Evolutionary conservation across 1,140 invertebrate species (phyloP), one percentile per base, ranked within the genome.

Genomic region (Acromyrmex echinatior): DNA sequence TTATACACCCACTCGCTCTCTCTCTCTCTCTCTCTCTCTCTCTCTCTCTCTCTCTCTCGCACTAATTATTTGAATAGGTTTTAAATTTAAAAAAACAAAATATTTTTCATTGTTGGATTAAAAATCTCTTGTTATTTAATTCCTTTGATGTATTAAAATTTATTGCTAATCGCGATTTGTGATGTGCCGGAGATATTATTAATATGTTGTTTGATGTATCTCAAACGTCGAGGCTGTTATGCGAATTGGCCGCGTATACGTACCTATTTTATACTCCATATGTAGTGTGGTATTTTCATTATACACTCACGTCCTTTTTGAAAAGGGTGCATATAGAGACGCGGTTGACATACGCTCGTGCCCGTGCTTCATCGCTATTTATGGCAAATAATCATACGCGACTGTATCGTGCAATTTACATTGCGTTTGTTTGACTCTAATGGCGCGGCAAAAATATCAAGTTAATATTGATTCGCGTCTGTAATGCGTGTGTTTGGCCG

Each of bases 341-440:
- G 60, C 56, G 66, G 63, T 79, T 87, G 84, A 90, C 86, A 82
- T 89, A 90, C 88, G 77, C 58, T 90, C 84, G 73, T 78, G 71
- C 78, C 74, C 68, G 76, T 71, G 88, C 84, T 90, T 90, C 86
- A 88, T 81, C 78, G 80, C 58, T 76, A 88, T 90, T 87, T 82
- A 80, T 86, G 89, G 88, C 86, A 92, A 92, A 92, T 90, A 91
- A 90, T 87, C 87, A 90, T 92, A 87, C 80, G 86, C 85, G 77
- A 74, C 82, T 68, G 68, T 66, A 88, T 90, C 80, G 73, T 28
- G 56, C 80, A 91, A 87, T 92, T 92, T 92, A 86, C 90, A 91
- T 86, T 91, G 86, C 86, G 87, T 91, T 90, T 91, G 91, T 91
- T 91, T 88, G 90, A 63, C 66, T 91, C 78, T 73, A 82, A 70